Conservation (phyloP, 2,797 vertebrate species). For the Sebastes trivittatus region DNA sequence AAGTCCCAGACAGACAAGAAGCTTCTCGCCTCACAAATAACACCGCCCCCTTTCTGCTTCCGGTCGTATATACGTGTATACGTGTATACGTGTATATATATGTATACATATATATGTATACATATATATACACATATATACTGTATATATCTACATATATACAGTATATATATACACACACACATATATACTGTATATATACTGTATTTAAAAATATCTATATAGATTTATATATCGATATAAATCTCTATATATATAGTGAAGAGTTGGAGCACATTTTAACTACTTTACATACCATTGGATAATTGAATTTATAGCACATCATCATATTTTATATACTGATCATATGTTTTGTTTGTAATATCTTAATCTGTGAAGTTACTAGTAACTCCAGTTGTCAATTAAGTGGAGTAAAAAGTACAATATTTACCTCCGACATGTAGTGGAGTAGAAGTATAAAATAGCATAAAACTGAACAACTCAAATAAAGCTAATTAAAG, state of each 20-base stretch:
- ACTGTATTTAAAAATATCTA: no score
- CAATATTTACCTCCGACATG: background rate
- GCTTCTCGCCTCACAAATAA: background rate
- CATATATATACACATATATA: no score
- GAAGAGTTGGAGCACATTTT: no score
- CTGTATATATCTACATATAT: no score
- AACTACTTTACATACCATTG: background rate
- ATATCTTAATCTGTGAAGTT: background rate
- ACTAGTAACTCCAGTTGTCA: background rate
- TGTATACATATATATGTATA: no score
- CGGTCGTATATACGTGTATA: background rate
- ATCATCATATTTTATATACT: background rate
- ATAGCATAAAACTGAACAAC: background rate
- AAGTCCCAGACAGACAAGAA: conserved; percentile 26
- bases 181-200: no score
- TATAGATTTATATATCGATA: no score
- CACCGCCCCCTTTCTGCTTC: background rate
- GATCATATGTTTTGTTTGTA: background rate
- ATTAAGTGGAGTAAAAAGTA: background rate
- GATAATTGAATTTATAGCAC: background rate
- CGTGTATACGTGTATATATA: no score
- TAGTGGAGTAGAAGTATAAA: background rate
- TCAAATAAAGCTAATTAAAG: background rate
- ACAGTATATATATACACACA: no score
- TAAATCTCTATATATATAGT: no score